phyloP scores from a whole-genome alignment of 2,888 invertebrate species.

The Scaptodrosophila latifasciaeformis region DNA sequence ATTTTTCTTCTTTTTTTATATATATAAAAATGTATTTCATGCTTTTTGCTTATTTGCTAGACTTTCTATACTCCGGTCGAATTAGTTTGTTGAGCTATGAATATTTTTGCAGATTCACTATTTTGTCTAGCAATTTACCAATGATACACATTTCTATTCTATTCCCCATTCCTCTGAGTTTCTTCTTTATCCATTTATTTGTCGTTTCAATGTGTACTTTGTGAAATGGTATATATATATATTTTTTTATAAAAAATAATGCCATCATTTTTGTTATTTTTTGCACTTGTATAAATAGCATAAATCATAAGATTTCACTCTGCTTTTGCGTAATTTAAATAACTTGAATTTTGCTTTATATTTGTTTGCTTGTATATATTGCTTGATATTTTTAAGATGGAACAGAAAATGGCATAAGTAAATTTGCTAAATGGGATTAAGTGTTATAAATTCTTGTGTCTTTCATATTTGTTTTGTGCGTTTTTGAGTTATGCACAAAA shows the following conservation, averaged over 20 bases:
- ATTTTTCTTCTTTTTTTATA: no score
- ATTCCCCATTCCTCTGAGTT: no score
- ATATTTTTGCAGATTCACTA: slow-evolving; percentile 45
- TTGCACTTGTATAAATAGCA: slow-evolving; percentile 67
- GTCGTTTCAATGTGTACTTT: no score
- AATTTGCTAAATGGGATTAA: slow-evolving; percentile 63
- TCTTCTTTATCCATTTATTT: no score
- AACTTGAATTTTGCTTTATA: slow-evolving; percentile 44
- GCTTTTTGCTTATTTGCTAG: no score
- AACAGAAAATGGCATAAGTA: slow-evolving; percentile 47
- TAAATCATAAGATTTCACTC: slow-evolving; percentile 61
- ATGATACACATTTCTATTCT: no score
- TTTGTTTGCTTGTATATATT: slow-evolving; percentile 5
- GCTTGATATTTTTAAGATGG: slow-evolving; percentile 8
- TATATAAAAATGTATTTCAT: no score
- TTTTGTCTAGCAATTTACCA: slow-evolving; percentile 48
- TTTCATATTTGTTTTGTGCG: slow-evolving; percentile 46
- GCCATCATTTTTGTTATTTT: no score
- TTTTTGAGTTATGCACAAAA: slow-evolving; percentile 36
- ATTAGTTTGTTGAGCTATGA: slow-evolving; percentile 51
- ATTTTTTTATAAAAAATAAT: slow-evolving; percentile 62
- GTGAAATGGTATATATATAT: slow-evolving; percentile 43
- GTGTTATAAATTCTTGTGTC: slow-evolving; percentile 44
- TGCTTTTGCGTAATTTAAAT: slow-evolving; percentile 47
- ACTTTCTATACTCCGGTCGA: no score